Percentiles rank a stretch among this genome's conserved stretches.
Conservation (phyloP, 2,113 vertebrate species). For the Caranx ignobilis region DNA sequence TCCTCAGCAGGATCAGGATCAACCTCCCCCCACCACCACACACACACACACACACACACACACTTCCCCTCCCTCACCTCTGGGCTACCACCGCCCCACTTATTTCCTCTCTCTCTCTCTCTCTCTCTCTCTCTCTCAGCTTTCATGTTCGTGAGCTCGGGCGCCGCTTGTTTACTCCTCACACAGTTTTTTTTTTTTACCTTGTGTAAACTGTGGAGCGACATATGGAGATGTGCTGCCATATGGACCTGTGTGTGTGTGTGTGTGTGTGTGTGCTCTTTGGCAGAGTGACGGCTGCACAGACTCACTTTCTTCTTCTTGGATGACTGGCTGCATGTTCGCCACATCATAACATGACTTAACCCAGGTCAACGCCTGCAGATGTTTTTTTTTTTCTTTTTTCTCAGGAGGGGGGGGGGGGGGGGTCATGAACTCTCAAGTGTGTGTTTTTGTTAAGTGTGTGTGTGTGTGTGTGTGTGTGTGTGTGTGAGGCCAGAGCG, state of each 20-base stretch:
- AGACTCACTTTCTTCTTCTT: conserved; percentile 18
- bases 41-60: neutral
- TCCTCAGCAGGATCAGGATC: neutral
- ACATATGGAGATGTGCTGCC: conserved; percentile 69
- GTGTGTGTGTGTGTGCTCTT: neutral
- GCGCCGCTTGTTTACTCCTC: conserved; percentile 65
- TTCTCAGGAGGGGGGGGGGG: neutral
- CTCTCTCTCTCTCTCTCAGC: conserved; percentile 16
- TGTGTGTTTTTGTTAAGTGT: neutral
- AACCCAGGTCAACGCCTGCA: conserved; percentile 61
- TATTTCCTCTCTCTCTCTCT: conserved; percentile 15
- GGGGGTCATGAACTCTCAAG: neutral
- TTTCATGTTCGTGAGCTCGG: conserved; percentile 45
- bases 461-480: no score
- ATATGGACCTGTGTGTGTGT: conserved; percentile 70
- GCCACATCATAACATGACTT: conserved; percentile 50
- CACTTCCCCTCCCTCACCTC: conserved; percentile 27
- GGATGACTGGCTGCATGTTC: conserved; percentile 46
- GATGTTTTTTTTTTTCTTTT: conserved; percentile 30
- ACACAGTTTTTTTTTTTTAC: neutral
- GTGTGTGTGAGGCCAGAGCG: neutral
- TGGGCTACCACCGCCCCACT: conserved; percentile 51
- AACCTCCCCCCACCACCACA: neutral
- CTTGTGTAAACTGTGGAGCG: conserved; percentile 27
- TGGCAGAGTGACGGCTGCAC: conserved; percentile 29